Evolutionary conservation across 2,113 vertebrate species (phyloP).

Genomic region (Dermatemys mawii): DNA sequence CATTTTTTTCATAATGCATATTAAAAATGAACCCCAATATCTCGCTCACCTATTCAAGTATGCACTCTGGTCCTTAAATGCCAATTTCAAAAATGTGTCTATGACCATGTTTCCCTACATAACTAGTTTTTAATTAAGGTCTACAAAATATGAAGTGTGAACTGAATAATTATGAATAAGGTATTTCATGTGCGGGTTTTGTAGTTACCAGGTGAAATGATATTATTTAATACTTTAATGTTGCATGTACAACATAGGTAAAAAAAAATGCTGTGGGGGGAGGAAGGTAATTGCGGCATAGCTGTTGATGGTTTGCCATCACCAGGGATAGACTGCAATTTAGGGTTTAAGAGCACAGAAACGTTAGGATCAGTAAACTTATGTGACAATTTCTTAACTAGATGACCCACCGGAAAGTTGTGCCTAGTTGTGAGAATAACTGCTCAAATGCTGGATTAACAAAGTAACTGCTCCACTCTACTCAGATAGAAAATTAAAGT

Average conservation of each 20-base stretch:
- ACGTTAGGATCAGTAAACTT: not conserved
- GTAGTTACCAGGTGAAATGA: not conserved
- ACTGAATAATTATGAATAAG: not conserved
- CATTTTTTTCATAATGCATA: not conserved
- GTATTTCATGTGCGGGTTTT: not conserved
- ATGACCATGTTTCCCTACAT: accelerated
- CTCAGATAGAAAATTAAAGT: not conserved
- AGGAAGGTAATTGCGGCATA: not conserved
- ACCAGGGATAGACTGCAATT: accelerated
- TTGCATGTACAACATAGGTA: not conserved
- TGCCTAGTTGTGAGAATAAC: not conserved
- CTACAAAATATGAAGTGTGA: not conserved
- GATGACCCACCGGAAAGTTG: constrained; percentile 26
- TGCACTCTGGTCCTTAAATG: accelerated
- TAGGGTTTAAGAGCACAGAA: not conserved
- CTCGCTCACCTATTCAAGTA: not conserved
- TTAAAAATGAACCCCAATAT: not conserved
- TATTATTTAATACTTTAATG: not conserved
- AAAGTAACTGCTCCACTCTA: not conserved
- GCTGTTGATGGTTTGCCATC: not conserved
- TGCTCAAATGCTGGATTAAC: not conserved
- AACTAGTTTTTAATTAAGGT: not conserved
- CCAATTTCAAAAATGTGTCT: not conserved
- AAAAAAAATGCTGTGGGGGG: not conserved
- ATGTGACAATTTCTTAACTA: not conserved